Conservation (phyloP, 1,140 invertebrate species). For the Cryptotermes secundus region DNA sequence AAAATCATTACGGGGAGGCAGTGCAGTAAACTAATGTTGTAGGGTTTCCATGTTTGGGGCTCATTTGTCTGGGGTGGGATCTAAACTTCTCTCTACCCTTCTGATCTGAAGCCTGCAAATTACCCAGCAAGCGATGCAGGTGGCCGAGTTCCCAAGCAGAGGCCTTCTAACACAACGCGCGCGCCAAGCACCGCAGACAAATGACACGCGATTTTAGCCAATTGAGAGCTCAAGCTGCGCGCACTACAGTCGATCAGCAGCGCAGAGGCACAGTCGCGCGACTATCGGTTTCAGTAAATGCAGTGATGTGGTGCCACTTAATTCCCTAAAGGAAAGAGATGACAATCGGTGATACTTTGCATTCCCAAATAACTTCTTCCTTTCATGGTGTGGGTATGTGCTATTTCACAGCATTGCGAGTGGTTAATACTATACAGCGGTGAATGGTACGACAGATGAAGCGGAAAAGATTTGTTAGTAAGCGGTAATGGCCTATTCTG, state of each 20-base stretch:
- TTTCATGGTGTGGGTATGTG: no score
- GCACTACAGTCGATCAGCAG: neutral
- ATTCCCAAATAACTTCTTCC: no score
- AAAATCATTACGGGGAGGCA: neutral
- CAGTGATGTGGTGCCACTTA: no score
- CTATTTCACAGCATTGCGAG: no score
- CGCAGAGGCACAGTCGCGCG: neutral
- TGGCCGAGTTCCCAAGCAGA: constrained; percentile 13
- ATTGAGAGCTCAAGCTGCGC: constrained; percentile 26
- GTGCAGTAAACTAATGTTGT: neutral
- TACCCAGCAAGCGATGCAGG: constrained; percentile 24
- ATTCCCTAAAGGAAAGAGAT: no score
- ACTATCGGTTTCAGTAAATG: neutral
- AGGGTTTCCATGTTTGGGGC: constrained; percentile 29
- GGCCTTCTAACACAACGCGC: constrained; percentile 21
- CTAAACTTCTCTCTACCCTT: neutral
- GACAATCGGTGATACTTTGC: no score
- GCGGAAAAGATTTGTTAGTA: no score
- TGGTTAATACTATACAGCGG: no score
- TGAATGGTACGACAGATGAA: no score
- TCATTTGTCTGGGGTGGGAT: constrained; percentile 21
- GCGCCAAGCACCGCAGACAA: constrained; percentile 26
- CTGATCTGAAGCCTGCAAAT: constrained; percentile 26
- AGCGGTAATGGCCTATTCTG: no score
- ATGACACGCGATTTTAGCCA: constrained; percentile 30